Evolutionary conservation across 2,113 vertebrate species (phyloP).

Genomic region (Blennius ocellaris): DNA sequence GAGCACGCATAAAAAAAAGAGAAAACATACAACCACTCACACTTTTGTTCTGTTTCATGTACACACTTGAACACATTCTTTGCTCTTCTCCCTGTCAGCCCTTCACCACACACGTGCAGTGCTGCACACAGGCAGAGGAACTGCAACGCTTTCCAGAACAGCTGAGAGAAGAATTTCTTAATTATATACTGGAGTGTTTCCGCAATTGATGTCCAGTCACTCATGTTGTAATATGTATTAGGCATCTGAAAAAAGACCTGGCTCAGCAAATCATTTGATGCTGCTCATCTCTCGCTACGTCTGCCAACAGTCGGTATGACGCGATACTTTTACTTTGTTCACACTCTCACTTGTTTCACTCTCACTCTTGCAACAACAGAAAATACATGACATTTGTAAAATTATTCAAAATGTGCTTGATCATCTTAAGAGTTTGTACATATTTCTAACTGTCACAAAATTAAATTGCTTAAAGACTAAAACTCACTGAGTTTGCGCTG

Average conservation of each 20-base stretch:
- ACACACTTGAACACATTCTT: no score
- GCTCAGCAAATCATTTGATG: constrained; percentile 45
- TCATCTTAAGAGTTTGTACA: no score
- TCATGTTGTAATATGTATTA: constrained; percentile 37
- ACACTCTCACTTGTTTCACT: background rate
- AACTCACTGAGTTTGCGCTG: no score
- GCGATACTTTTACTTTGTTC: background rate
- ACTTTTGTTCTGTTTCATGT: no score
- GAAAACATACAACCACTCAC: constrained; percentile 2
- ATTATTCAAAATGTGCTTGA: no score
- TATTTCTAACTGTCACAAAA: no score
- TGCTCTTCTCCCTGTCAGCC: no score
- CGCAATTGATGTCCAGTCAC: constrained; percentile 24
- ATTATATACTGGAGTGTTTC: constrained; percentile 10
- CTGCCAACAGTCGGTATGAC: constrained; percentile 17
- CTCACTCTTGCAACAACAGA: no score
- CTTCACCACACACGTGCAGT: background rate
- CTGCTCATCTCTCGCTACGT: constrained; percentile 17
- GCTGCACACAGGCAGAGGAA: background rate
- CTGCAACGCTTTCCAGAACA: constrained; percentile 13
- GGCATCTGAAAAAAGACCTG: background rate
- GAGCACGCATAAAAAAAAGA: background rate
- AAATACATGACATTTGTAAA: no score
- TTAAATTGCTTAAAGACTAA: no score
- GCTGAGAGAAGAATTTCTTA: constrained; percentile 27